phyloP scores from a whole-genome alignment of 1,140 invertebrate species.

The Apocrypta bakeri region DNA sequence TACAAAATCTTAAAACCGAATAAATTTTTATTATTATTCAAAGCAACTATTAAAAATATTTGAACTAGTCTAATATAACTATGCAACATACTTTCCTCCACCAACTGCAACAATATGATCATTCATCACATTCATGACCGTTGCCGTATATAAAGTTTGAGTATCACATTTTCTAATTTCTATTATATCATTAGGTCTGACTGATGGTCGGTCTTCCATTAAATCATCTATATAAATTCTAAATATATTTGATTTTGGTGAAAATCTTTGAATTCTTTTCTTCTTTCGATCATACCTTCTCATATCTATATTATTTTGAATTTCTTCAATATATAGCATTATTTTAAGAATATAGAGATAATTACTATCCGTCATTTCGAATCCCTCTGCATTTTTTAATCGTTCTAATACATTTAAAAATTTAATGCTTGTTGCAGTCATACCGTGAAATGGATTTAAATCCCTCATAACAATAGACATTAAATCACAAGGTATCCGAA shows the following conservation, averaged over 20 bases:
- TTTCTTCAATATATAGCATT: constrained; percentile 86
- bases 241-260: constrained; percentile 77
- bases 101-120: constrained; percentile 45
- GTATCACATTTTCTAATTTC: constrained; percentile 61
- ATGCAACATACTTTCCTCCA: constrained; percentile 7
- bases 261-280: constrained; percentile 64
- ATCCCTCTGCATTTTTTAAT: constrained; percentile 64
- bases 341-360: constrained; percentile 79
- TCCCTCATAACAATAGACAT: constrained; percentile 5
- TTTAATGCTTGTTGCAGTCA: constrained; percentile 46
- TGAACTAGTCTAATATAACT: too few species aligned
- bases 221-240: constrained; percentile 83
- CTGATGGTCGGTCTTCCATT: constrained; percentile 84
- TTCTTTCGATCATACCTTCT: constrained; percentile 76
- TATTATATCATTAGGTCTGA: constrained; percentile 83
- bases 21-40: constrained; percentile 20
- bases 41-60: neutral
- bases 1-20: constrained; percentile 42
- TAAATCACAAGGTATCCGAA: constrained; percentile 43
- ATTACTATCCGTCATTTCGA: constrained; percentile 71
- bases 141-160: neutral
- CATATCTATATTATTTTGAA: constrained; percentile 78
- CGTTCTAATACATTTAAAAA: constrained; percentile 19
- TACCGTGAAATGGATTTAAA: constrained; percentile 27
- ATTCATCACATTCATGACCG: constrained; percentile 48